These are phyloP conservation scores for Drosophila kurseongensis DNA, from an alignment of 1,140 invertebrate genomes.

Conservation along the genomic window DNA sequence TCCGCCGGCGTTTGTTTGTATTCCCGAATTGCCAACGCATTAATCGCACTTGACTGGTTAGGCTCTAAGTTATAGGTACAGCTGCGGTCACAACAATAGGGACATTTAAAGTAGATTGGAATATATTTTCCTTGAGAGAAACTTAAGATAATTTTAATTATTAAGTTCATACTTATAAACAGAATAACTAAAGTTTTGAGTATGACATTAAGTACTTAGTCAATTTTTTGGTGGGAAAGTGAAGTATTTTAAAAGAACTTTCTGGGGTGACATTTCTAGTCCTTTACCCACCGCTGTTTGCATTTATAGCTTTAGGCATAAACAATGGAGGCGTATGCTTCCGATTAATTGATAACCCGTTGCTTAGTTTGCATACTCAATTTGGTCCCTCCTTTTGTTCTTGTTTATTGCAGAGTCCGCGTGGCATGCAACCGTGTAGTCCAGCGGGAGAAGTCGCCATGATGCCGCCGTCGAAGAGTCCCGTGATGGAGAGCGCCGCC, in stretches of 20 bases:
- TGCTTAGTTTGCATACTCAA: slow-evolving; percentile 79
- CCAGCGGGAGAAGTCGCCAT: slow-evolving; percentile 82
- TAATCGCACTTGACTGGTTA: slow-evolving; percentile 59
- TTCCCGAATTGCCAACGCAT: slow-evolving; percentile 50
- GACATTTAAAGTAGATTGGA: not conserved
- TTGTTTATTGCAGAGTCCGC: slow-evolving; percentile 72
- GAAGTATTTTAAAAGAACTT: not conserved
- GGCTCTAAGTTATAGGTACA: slow-evolving; percentile 12
- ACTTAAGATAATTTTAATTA: not conserved
- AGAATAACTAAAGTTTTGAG: not conserved
- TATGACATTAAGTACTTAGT: too few species aligned
- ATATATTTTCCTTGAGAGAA: not conserved
- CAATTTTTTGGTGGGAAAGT: not conserved
- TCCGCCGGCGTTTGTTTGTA: slow-evolving; percentile 73
- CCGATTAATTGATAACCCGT: slow-evolving; percentile 82
- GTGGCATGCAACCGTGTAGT: slow-evolving; percentile 85
- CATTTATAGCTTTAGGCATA: slow-evolving; percentile 7
- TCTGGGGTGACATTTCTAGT: not conserved
- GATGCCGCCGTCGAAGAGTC: slow-evolving; percentile 84
- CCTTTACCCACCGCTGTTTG: slow-evolving; percentile 14
- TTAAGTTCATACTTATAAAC: not conserved
- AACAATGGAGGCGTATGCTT: slow-evolving; percentile 65
- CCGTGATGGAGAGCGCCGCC: slow-evolving; percentile 84
- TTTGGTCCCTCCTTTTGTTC: slow-evolving; percentile 20
- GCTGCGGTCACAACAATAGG: slow-evolving; percentile 18